Evolutionary conservation across 1,140 invertebrate genomes (phyloP), one percentile per base, ranked within the genome.

Genomic region (Galleria mellonella): DNA sequence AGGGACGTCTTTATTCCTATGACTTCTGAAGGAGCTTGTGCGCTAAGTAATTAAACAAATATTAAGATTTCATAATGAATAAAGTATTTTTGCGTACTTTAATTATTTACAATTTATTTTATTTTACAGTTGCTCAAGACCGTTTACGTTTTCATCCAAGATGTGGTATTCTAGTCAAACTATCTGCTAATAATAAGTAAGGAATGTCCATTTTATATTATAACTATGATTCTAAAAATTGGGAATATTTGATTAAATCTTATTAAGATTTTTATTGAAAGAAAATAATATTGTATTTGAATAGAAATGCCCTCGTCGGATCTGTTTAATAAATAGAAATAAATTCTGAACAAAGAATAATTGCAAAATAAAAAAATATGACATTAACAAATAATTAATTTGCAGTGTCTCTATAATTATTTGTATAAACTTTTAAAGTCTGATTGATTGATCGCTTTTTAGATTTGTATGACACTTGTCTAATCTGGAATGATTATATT

Each of bases 101-200:
- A 12, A 33, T 12, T 33, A 12, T 12, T 33, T 33, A n/a, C n/a
- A n/a, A 29, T 43, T 27, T 41, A 30, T 29, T 13, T 12, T 36
- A 2, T 38, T 68, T 71, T 68, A 51, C 83, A 69, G 87, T 78
- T 29, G 56, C 72, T 14, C 86, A 87, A 48, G 93, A 94, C 72
- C 90, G 91, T 58, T 84, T 98, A 42, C 89, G 91, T 39, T 98
- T 98, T 85, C 96, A 98, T 78, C 92, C 94, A 31, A 89, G 94
- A 42, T 96, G 94, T 68, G 97, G 97, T 0, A 91, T 92, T 2
- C 85, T 98, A 30, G 94, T 98, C 0, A 97, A 96, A 74, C 83
- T 98, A n/a, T 94, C 94, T 0, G 89, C 92, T 51, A 92, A 93
- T 62, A 93, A 92, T 47, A 84, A 71, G 79, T 82, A 37, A 71